Conservation (phyloP, 2,113 vertebrate species). For the Corapipo altera region DNA sequence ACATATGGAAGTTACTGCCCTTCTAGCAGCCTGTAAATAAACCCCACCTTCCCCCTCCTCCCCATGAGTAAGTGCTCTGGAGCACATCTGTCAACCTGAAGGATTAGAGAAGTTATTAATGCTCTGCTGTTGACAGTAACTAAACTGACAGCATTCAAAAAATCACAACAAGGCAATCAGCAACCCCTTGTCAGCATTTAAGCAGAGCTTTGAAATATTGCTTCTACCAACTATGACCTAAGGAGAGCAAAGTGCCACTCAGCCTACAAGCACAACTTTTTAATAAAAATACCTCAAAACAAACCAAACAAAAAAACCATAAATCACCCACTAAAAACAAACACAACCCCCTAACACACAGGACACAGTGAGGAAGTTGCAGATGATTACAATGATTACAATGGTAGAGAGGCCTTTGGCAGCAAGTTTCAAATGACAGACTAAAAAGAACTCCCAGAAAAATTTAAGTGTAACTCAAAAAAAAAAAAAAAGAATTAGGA, state of each 20-base stretch:
- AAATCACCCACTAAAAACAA: background rate
- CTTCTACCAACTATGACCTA: background rate
- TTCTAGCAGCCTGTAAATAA: background rate
- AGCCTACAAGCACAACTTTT: background rate
- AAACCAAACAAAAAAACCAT: background rate
- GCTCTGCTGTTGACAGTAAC: background rate
- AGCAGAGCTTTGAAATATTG: background rate
- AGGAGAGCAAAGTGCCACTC: background rate
- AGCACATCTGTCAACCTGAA: background rate
- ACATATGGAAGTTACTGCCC: background rate
- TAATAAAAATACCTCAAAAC: background rate
- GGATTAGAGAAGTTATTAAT: background rate
- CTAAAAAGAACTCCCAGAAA: background rate
- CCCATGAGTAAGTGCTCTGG: background rate
- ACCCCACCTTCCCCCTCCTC: slow-evolving; percentile 2
- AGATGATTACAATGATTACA: background rate
- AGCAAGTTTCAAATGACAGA: background rate
- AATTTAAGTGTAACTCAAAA: background rate
- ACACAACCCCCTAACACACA: background rate
- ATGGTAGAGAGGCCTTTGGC: background rate
- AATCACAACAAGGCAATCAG: background rate
- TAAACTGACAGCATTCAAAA: background rate
- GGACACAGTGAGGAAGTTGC: background rate
- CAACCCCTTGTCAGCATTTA: background rate
- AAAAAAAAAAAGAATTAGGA: background rate